Base-by-base conservation (phyloP, 2,113 vertebrate species). In the Ginglymostoma cirratum region DNA sequence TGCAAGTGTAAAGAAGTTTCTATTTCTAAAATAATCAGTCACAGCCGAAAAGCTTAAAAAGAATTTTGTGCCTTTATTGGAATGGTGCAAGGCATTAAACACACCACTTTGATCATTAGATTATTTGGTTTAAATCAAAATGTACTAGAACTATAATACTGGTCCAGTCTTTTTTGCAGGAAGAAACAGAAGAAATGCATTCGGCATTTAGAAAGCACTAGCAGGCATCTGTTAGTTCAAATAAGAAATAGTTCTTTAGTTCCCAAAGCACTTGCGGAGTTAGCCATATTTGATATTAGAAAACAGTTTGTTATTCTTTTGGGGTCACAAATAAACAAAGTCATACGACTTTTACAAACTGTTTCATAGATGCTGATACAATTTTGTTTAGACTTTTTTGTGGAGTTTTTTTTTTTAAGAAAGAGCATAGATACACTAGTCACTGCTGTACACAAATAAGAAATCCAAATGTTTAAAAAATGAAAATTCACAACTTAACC, bases 61-160 rank as follows among this genome's bases (percentile, higher is more conserved):
- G 98, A 98, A 98, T 98, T 98, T 96, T 97, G 97, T 98, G 98
- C 98, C 98, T 99, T 99, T 99, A 99, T 99, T 99, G 98, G 98
- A 99, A 99, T 98, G 98, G 98, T 98, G 97, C 98, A 98, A 98
- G 98, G 98, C 97, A 98, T 98, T 98, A 98, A 98, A 98, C 98
- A 98, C 98, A 99, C 97, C 98, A 98, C 98, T 98, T 97, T 97
- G 97, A 97, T 98, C 97, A 98, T 97, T 98, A 97, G 97, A 98
- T 98, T 97, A 98, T 98, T 98, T 98, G 97, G 97, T 97, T 97
- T 98, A 97, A 98, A 97, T 98, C 97, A 98, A 97, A 98, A 98
- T 97, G 97, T 97, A 97, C 97, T 97, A 98, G 97, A 98, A 97
- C 97, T 98, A 98, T 97, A 98, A 98, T 97, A 98, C 98, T 98